Base-by-base conservation (phyloP, 2,888 invertebrate species). In the Linnaemya vulpina region DNA sequence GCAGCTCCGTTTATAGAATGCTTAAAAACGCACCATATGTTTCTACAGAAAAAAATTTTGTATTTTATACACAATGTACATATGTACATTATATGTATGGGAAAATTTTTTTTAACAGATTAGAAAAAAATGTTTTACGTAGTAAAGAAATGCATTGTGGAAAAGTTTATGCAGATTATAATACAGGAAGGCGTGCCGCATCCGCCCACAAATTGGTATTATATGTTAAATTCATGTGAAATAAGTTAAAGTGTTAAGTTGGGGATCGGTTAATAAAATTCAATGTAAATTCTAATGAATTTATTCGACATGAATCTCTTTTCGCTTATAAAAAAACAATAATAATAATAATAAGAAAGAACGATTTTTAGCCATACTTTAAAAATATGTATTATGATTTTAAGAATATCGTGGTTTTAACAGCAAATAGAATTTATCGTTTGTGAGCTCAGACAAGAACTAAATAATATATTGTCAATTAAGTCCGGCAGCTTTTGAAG, bases 151-250 rank as follows among this genome's bases (percentile, higher is more conserved):
- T 51, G 51, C 51, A 51, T 51, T 51, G 51, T 51, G 20, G 20
- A 51, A 51, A 51, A 51, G 20, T 51, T 3, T 51, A 51, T n/a
- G n/a, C n/a, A n/a, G n/a, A n/a, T n/a, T n/a, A n/a, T n/a, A n/a
- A n/a, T n/a, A n/a, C n/a, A n/a, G n/a, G n/a, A n/a, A n/a, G 51
- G 51, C 51, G 51, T 51, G 51, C 51, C 51, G 51, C 51, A 51
- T 20, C 51, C 51, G 51, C 51, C 51, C 51, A 51, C 51, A 22
- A 51, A 15, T 20, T 22, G 60, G 46, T 60, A 11, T 40, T 38
- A 25, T 51, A 51, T 20, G 51, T 51, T 51, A 20, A 51, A 51
- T 22, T 51, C 20, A 51, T 51, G 10, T 51, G 51, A 51, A 51
- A 51, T 46, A 46, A 15, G 46, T 46, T 46, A 46, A 46, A 46